Evolutionary conservation across 2,113 vertebrate species (phyloP).

Genomic region (Herpetotheres cachinnans): DNA sequence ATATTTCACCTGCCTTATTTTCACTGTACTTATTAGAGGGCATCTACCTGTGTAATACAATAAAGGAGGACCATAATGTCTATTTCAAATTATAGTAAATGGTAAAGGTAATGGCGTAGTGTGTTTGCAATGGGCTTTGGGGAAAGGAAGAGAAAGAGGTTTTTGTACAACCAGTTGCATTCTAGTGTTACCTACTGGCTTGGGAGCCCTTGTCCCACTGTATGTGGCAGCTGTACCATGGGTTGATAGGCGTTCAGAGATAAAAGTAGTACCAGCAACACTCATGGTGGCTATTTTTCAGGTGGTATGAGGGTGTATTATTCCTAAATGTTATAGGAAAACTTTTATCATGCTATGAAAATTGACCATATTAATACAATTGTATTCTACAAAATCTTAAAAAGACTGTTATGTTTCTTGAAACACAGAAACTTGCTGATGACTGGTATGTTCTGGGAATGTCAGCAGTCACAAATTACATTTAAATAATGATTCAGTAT

Average conservation of each 20-base stretch:
- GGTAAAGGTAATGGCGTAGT: background rate
- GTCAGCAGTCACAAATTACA: background rate
- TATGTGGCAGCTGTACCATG: background rate
- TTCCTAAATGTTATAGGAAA: background rate
- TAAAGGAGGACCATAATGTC: background rate
- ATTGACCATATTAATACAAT: background rate
- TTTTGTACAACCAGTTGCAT: background rate
- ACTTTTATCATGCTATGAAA: background rate
- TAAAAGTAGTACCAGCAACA: background rate
- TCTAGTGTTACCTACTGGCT: background rate
- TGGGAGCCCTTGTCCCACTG: background rate
- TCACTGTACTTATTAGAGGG: background rate
- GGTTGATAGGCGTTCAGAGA: background rate
- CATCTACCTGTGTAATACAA: background rate
- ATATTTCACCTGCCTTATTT: background rate
- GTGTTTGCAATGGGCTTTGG: background rate
- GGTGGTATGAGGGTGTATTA: background rate
- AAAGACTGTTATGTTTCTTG: background rate
- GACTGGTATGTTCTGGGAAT: background rate
- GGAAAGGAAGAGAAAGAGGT: fast-evolving
- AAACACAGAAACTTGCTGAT: background rate
- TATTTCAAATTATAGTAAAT: background rate
- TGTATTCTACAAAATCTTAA: background rate
- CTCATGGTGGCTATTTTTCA: background rate
- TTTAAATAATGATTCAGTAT: background rate